Evolutionary conservation across 2,888 invertebrate genomes (phyloP).

Genomic region (Eudemis profundana): DNA sequence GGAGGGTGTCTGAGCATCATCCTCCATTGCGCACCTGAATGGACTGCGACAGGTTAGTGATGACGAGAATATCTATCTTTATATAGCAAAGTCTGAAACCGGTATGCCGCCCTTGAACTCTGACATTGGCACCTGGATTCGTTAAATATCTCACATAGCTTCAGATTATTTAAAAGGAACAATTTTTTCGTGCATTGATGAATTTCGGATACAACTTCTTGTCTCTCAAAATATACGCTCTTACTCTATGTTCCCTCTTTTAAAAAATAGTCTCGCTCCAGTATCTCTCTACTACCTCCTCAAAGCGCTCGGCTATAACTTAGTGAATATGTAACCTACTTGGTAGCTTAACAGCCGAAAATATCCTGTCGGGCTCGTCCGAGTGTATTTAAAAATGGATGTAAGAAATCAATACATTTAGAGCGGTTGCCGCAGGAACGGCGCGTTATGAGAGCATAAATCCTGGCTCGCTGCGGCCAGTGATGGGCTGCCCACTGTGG

Average conservation of each 20-base stretch:
- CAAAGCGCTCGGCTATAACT: conserved; percentile 28
- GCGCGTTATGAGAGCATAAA: conserved; percentile 81
- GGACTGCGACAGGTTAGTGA: too few species aligned
- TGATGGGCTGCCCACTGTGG: conserved; percentile 54
- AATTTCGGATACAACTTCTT: too few species aligned
- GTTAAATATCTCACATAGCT: too few species aligned
- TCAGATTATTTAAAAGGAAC: too few species aligned
- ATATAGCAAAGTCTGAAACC: too few species aligned
- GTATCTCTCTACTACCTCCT: neutral
- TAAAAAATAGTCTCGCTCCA: conserved; percentile 5
- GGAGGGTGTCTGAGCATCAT: too few species aligned
- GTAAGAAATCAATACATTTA: conserved; percentile 75
- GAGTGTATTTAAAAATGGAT: conserved; percentile 72
- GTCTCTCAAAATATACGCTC: neutral
- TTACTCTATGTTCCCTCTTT: neutral
- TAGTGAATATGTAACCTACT: conserved; percentile 44
- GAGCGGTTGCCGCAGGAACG: conserved; percentile 72
- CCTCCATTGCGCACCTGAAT: too few species aligned
- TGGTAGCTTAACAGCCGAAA: conserved; percentile 34
- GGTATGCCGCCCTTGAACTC: too few species aligned
- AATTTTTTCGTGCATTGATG: too few species aligned
- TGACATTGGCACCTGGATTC: too few species aligned
- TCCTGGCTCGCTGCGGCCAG: conserved; percentile 60
- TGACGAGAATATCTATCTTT: too few species aligned
- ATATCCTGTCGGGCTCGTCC: conserved; percentile 39